A percentile compares a stretch with the other conserved stretches of the same genome.
Conservation (phyloP, 2,113 vertebrate species). For the Toxotes chatareus region DNA sequence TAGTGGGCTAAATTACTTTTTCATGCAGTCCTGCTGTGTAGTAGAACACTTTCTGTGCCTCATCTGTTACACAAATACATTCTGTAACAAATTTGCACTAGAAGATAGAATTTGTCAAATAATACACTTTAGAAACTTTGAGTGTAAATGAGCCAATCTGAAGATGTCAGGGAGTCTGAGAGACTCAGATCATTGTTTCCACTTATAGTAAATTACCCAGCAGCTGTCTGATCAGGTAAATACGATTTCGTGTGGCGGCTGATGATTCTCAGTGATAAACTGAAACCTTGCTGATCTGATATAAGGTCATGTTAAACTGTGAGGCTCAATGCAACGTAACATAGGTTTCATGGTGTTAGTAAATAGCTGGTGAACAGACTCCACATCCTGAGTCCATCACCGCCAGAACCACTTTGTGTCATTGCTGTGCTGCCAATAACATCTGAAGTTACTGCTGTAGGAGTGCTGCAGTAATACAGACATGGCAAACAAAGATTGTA, state of each 20-base stretch:
- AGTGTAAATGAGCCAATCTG: background rate
- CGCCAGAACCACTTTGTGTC: background rate
- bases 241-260: background rate
- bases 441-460: background rate
- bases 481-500: background rate
- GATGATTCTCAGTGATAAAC: background rate
- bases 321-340: background rate
- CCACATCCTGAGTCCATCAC: background rate
- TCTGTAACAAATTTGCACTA: background rate
- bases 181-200: background rate
- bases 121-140: no score
- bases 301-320: background rate
- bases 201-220: background rate
- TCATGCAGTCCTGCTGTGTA: background rate
- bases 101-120: no score
- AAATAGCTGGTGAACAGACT: background rate
- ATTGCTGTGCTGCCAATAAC: constrained; percentile 13
- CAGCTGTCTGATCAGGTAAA: background rate
- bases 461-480: background rate
- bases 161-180: background rate
- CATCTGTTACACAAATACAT: background rate
- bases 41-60: background rate
- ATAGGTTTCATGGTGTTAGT: background rate
- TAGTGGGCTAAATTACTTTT: background rate
- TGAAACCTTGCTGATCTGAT: background rate